These are phyloP conservation scores for Rambutsinella grinnellia DNA, from an alignment of 2,888 invertebrate genomes.

Conservation along the genomic window DNA sequence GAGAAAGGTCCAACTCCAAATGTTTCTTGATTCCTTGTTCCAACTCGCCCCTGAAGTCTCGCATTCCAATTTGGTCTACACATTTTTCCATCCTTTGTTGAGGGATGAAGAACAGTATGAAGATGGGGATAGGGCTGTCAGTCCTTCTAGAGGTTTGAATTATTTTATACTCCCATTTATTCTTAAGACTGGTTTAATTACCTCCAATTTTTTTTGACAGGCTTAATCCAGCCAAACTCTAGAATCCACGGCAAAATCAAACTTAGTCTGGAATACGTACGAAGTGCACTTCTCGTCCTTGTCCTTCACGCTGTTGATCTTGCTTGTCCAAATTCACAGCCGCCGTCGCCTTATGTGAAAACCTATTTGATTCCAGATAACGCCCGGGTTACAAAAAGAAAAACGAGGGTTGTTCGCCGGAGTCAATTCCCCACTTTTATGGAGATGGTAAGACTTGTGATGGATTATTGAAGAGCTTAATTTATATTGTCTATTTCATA, in stretches of 20 bases:
- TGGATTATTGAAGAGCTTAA: conserved; percentile 22
- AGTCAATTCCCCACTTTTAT: conserved; percentile 97
- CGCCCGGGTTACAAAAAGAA: conserved; percentile 92
- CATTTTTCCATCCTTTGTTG: conserved; percentile 96
- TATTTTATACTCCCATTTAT: neutral
- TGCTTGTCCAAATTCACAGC: conserved; percentile 83
- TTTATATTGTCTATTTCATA: neutral
- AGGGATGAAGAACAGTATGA: conserved; percentile 87
- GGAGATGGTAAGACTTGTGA: conserved; percentile 93
- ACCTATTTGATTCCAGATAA: conserved; percentile 94
- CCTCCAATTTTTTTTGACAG: too few relatives aligned
- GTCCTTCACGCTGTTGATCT: conserved; percentile 92
- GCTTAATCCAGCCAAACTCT: conserved; percentile 61
- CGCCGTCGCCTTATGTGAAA: conserved; percentile 91
- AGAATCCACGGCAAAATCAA: conserved; percentile 79
- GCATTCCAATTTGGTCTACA: conserved; percentile 96
- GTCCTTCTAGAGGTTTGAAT: conserved; percentile 86
- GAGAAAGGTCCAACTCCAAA: conserved; percentile 88
- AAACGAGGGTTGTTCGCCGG: conserved; percentile 92
- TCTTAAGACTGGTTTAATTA: too few relatives aligned
- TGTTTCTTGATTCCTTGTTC: conserved; percentile 89
- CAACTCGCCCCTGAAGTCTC: conserved; percentile 90
- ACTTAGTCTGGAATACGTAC: conserved; percentile 81
- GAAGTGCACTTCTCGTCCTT: conserved; percentile 83
- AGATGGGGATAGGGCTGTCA: conserved; percentile 79